Conservation (phyloP, 2,888 invertebrate species). For the Amblyjoppa fuscipennis region DNA sequence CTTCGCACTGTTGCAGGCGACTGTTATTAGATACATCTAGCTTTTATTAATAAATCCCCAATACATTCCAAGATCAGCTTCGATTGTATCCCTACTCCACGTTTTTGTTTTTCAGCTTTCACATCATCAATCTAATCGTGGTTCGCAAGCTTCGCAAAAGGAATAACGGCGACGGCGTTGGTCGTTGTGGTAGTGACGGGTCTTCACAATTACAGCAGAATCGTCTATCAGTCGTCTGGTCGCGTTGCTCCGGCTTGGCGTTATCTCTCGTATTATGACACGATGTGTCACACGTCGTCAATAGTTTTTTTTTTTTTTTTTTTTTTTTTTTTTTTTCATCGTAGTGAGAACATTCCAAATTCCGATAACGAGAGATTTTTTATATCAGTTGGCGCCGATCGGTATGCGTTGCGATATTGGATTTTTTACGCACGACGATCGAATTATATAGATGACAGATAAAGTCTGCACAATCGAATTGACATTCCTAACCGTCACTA, state of each 20-base stretch:
- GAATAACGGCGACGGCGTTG: slow-evolving; percentile 18
- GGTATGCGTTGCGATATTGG: neutral
- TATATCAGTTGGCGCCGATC: neutral
- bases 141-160: slow-evolving; percentile 31
- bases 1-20: slow-evolving; percentile 54
- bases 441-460: neutral
- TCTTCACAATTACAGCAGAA: slow-evolving; percentile 45
- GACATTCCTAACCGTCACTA: neutral
- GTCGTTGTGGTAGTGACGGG: neutral
- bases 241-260: slow-evolving; percentile 26
- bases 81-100: slow-evolving; percentile 50
- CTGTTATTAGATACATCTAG: slow-evolving; percentile 62
- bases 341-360: neutral
- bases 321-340: slow-evolving; percentile 13
- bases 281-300: slow-evolving; percentile 9
- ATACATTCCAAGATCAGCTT: slow-evolving; percentile 41
- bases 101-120: slow-evolving; percentile 58
- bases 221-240: slow-evolving; percentile 59
- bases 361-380: neutral
- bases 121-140: slow-evolving; percentile 65
- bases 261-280: slow-evolving; percentile 30
- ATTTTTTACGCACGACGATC: neutral
- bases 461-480: neutral
- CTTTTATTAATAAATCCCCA: slow-evolving; percentile 37
- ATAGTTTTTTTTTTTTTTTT: slow-evolving; percentile 1